A percentile compares a stretch with the other conserved stretches of the same genome.
These are phyloP conservation scores for Pseudococcus longispinus DNA, from an alignment of 2,888 invertebrate genomes.

Conservation along the genomic window DNA sequence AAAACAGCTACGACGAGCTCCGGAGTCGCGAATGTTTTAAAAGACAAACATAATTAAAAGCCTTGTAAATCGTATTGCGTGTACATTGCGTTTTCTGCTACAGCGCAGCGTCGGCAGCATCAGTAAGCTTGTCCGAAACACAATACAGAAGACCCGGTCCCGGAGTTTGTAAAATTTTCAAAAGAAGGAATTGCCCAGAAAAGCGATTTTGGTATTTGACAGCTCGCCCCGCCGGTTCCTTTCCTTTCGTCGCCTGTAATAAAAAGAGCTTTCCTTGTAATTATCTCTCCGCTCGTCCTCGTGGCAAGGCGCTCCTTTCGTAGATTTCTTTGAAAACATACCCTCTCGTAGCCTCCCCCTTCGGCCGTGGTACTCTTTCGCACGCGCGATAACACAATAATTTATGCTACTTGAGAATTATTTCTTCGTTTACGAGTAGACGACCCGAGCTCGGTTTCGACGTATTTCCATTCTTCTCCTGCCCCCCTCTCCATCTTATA, in stretches of 20 bases:
- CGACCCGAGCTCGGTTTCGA: neutral
- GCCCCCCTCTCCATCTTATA: neutral
- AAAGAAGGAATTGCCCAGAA: neutral
- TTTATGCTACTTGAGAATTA: slow-evolving; percentile 31
- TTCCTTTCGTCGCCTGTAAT: neutral
- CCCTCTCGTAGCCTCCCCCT: neutral
- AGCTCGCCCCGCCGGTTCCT: neutral
- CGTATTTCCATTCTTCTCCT: neutral
- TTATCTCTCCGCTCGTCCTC: neutral
- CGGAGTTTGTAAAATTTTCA: slow-evolving; percentile 22
- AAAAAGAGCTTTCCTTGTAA: slow-evolving; percentile 10
- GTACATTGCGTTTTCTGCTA: neutral
- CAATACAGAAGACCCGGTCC: neutral
- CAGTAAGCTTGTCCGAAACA: slow-evolving; percentile 4
- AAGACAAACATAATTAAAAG: slow-evolving; percentile 31
- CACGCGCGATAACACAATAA: slow-evolving; percentile 16
- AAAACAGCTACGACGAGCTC: neutral
- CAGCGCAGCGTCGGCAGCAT: neutral
- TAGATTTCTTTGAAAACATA: slow-evolving; percentile 10
- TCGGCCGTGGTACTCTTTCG: neutral
- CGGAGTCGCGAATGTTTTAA: neutral
- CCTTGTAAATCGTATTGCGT: slow-evolving; percentile 26
- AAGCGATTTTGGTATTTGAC: slow-evolving; percentile 34
- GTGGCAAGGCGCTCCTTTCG: neutral
- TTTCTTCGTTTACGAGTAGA: slow-evolving; percentile 25